Evolutionary conservation across 2,113 vertebrate genomes (phyloP), one percentile per base, ranked within the genome.

Genomic region (Spheniscus mendiculus): DNA sequence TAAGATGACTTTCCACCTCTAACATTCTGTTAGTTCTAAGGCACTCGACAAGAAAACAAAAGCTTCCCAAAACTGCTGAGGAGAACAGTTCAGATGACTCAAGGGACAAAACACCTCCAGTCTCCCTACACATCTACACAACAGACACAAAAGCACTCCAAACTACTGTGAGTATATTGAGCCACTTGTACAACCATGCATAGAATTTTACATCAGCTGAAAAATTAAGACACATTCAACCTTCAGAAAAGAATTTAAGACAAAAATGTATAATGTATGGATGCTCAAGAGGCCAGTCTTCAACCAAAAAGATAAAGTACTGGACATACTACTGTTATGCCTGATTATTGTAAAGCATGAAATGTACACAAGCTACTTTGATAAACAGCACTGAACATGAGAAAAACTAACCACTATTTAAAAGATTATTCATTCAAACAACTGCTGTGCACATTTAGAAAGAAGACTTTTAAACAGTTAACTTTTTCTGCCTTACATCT

Each of bases 101-200:
- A 49, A 89, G 17, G 53, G 59, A 95, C 34, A 93, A 36, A 86
- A 67, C 36, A 34, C 32, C 30, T 80, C 25, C 22, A 5, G 11
- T 6, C 19, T 66, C 42, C 11, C 50, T 0, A 1, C 40, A 38
- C 22, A 20, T 32, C 11, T 12, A 36, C 59, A n/a, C 17, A 67
- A 26, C 1, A 72, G 22, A 42, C 32, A 49, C 7, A 63, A 47
- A 82, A 50, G 16, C 6, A 30, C 29, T 21, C 19, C 42, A 26
- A 3, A 7, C 34, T 55, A 10, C 53, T n/a, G 2, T 1, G 0
- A 55, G 9, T 36, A 23, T 4, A 53, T 3, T 2, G 9, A 87
- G 30, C 4, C 47, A 6, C 12, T 58, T 7, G 2, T 34, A 45
- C 13, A 77, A 65, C 38, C 26, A 62, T 44, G 22, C 19, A 34